These are phyloP conservation scores for Gopherus flavomarginatus DNA, from an alignment of 2,113 vertebrate genomes.

Conservation along the genomic window DNA sequence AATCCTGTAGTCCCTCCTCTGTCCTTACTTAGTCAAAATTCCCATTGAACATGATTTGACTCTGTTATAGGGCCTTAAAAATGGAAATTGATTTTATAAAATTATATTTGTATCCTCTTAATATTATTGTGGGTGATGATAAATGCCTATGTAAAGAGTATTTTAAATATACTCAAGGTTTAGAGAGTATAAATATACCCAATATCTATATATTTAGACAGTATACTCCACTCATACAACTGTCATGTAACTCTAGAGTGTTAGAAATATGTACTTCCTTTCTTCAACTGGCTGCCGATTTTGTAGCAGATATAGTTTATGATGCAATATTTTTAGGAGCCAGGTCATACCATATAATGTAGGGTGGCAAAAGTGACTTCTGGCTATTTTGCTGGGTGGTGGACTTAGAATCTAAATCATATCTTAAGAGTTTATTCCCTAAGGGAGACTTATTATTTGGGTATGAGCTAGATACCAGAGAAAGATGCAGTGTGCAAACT, in stretches of 20 bases:
- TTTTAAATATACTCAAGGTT: background rate
- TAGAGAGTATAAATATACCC: background rate
- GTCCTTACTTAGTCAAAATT: background rate
- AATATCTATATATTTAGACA: background rate
- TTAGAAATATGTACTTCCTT: background rate
- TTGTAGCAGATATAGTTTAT: background rate
- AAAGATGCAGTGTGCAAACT: background rate
- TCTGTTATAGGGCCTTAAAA: background rate
- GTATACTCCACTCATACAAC: background rate
- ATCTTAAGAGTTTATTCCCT: background rate
- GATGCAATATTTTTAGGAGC: conserved; percentile 25
- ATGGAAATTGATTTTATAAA: background rate
- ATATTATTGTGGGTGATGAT: background rate
- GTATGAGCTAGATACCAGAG: background rate
- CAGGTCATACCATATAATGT: background rate
- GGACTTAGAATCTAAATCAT: conserved; percentile 3
- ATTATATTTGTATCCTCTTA: background rate
- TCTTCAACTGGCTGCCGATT: background rate
- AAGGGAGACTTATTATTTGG: background rate
- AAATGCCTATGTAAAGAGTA: background rate
- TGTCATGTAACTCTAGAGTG: background rate
- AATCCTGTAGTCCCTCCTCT: background rate
- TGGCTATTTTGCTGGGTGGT: conserved; percentile 27
- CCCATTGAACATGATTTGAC: background rate
- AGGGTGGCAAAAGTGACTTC: background rate